Conservation (phyloP, 1,140 invertebrate genomes). For the Drosophila prosaltans region DNA sequence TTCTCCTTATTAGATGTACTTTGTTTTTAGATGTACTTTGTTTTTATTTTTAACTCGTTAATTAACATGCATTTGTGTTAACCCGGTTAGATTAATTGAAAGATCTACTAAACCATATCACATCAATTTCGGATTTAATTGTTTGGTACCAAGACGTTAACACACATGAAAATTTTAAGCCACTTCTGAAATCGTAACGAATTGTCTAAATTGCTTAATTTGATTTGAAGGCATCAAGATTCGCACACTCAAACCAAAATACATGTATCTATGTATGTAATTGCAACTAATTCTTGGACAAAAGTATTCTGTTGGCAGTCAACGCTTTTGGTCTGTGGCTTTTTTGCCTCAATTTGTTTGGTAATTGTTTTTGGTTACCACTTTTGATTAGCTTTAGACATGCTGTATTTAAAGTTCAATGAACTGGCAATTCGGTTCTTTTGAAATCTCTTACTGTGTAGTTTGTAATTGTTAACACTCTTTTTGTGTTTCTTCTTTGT, state of each 20-base stretch:
- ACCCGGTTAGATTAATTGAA: too few species aligned
- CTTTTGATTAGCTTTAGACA: slow-evolving; percentile 16
- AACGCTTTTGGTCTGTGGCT: slow-evolving; percentile 6
- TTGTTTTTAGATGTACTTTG: too few species aligned
- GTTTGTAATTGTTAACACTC: slow-evolving; percentile 14
- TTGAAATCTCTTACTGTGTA: slow-evolving; percentile 11
- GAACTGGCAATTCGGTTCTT: slow-evolving; percentile 11
- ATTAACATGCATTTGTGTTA: too few species aligned
- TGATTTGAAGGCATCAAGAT: slow-evolving; percentile 2
- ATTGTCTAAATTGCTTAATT: slow-evolving; percentile 11
- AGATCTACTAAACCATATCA: not conserved
- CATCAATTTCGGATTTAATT: not conserved
- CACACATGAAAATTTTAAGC: not conserved
- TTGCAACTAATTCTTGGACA: slow-evolving; percentile 12
- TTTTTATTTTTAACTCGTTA: too few species aligned
- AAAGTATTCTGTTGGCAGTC: slow-evolving; percentile 1
- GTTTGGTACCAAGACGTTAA: not conserved
- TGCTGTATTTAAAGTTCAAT: slow-evolving; percentile 12
- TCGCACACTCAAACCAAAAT: not conserved
- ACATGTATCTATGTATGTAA: not conserved
- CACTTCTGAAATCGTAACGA: not conserved
- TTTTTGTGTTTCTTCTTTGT: slow-evolving; percentile 2
- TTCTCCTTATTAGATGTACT: too few species aligned
- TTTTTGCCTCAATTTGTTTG: not conserved
- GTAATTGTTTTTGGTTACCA: slow-evolving; percentile 20